A percentile compares a stretch with the other conserved stretches of the same genome.
phyloP scores from a whole-genome alignment of 1,140 invertebrate genomes.

The Lepidotrigona ventralis region DNA sequence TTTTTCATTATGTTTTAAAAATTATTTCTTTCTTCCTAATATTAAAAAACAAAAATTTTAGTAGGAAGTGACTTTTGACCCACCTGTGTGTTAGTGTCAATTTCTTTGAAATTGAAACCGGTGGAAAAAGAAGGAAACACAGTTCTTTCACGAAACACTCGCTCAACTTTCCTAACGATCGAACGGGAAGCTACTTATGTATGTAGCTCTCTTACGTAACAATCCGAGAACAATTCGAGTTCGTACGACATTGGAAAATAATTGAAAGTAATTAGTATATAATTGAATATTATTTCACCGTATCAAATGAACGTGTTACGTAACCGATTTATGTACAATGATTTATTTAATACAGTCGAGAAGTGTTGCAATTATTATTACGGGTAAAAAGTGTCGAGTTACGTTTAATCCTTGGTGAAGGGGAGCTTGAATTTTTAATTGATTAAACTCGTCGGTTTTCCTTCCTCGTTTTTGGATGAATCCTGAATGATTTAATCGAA shows the following conservation, averaged over 20 bases:
- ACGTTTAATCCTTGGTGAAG: not conserved
- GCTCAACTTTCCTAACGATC: conserved; percentile 3
- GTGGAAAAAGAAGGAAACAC: not conserved
- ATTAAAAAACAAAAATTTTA: too few species aligned
- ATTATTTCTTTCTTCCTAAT: too few species aligned
- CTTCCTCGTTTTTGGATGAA: not conserved
- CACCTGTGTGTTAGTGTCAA: too few species aligned
- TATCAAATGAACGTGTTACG: too few species aligned
- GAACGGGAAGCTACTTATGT: conserved; percentile 13
- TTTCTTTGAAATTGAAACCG: too few species aligned
- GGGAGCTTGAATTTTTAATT: too few species aligned
- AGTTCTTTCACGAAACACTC: conserved; percentile 38
- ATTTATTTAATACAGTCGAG: not conserved
- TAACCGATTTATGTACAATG: not conserved
- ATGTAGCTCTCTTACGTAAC: conserved; percentile 34
- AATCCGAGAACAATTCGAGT: conserved; percentile 5
- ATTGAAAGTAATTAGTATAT: too few species aligned
- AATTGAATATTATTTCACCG: too few species aligned
- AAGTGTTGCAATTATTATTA: too few species aligned
- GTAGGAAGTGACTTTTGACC: too few species aligned
- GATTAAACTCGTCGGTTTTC: not conserved
- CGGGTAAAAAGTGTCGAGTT: not conserved
- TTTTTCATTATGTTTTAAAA: too few species aligned
- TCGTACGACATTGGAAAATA: not conserved
- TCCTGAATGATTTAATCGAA: conserved; percentile 29